A percentile compares a stretch with the other conserved stretches of the same genome.
Evolutionary conservation across 2,113 vertebrate species (phyloP).

Genomic region (Lamprologus callipterus): DNA sequence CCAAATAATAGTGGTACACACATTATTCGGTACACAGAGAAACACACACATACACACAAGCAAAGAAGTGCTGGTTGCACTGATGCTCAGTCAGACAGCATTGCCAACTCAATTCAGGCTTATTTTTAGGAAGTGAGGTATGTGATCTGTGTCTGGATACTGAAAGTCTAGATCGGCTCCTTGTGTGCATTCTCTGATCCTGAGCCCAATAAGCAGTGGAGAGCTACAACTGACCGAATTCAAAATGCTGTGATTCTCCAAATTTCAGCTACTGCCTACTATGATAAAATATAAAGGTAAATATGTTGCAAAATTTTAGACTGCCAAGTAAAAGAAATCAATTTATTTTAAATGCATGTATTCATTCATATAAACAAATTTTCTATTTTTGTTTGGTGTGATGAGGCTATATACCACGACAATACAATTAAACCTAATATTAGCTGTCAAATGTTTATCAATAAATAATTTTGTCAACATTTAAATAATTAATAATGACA

Average conservation of each 20-base stretch:
- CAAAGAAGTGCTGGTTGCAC: neutral
- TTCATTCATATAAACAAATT: neutral
- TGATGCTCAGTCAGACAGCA: neutral
- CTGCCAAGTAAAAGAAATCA: neutral
- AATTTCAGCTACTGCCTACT: neutral
- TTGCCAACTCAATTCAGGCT: neutral
- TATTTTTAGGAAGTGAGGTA: neutral
- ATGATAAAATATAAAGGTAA: neutral
- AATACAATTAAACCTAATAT: neutral
- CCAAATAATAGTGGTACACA: neutral
- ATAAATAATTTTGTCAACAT: neutral
- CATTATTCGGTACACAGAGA: neutral
- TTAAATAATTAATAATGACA: neutral
- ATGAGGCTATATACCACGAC: neutral
- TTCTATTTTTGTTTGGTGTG: neutral
- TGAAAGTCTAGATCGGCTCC: neutral
- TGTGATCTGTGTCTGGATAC: neutral
- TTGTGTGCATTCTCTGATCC: neutral
- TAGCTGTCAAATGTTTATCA: neutral
- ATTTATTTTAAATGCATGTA: neutral
- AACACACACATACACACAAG: neutral
- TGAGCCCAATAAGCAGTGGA: neutral
- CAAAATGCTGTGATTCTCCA: neutral
- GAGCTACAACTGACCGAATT: neutral
- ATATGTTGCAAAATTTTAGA: neutral